Evolutionary conservation across 2,797 vertebrate genomes (phyloP), one percentile per base, ranked within the genome.

Genomic region (Bradypodion pumilum): DNA sequence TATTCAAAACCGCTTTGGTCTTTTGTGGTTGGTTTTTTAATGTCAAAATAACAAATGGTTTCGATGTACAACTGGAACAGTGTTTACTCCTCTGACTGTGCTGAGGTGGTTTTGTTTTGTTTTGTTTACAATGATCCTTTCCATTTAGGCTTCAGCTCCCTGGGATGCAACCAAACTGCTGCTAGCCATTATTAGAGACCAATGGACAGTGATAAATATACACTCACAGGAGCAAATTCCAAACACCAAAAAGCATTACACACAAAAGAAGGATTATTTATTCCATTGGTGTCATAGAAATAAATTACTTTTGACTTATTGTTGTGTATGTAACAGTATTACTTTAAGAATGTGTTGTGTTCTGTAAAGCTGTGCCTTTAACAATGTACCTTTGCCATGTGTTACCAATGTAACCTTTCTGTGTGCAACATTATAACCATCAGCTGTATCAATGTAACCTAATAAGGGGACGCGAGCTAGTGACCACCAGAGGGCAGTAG

Each of bases 131-230:
- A 75, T 44, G 73, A 86, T 49, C 65, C 56, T 19, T 52, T 80
- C 63, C 35, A 44, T 83, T 79, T 12, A 52, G 68, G 56, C 70
- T 80, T 77, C 42, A 80, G 77, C 37, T 32, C 35, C 73, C 37
- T 87, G 77, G 76, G 65, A 76, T 80, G 52, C 65, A 70, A 63
- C 81, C 77, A 86, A 79, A n/a, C 35, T 80, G 83, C 83, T 80
- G 75, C 76, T 80, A 80, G 74, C 63, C 42, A 75, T 83, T 80
- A 80, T 76, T 80, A 63, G 77, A 83, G 27, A 42, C 72, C 77
- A 83, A 75, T 46, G 80, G 85, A 80, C 76, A 44, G 75, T 66
- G 85, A 86, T 66, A 78, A 86, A 68, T 74, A 79, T n/a, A 79
- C 83, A 81, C 85, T 75, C 80, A 72, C 72, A 75, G 42, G 77